Conservation (phyloP, 2,888 invertebrate genomes). For the Eurois occulta region DNA sequence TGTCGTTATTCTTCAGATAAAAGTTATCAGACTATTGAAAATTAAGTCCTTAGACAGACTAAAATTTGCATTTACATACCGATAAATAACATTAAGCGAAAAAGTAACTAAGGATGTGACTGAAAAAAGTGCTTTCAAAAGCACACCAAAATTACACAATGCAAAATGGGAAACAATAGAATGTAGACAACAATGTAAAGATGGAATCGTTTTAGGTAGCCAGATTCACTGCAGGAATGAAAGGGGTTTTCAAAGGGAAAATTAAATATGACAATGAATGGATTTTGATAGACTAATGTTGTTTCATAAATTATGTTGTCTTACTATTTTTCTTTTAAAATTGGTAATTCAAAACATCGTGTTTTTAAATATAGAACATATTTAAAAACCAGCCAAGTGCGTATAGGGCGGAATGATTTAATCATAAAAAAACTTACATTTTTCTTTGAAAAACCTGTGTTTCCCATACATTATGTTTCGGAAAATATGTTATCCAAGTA, state of each 20-base stretch:
- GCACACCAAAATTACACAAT: conserved; percentile 39
- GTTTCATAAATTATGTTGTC: conserved; percentile 15
- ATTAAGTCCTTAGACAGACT: not conserved
- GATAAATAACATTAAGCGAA: not conserved
- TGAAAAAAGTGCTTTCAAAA: conserved; percentile 27
- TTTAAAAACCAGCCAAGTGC: too few species aligned
- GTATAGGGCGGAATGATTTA: too few species aligned
- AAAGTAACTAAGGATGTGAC: not conserved
- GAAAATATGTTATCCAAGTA: too few species aligned
- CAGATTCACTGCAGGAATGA: conserved; percentile 35
- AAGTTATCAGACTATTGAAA: not conserved
- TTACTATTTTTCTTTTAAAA: not conserved
- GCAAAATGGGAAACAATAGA: conserved; percentile 55
- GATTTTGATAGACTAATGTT: conserved; percentile 23
- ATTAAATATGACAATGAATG: conserved; percentile 31
- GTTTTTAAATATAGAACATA: too few species aligned
- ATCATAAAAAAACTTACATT: too few species aligned
- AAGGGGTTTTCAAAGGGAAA: conserved; percentile 40
- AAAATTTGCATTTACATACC: not conserved
- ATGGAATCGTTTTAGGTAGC: conserved; percentile 45
- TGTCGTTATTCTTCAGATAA: not conserved
- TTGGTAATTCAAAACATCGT: not conserved
- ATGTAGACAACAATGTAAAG: conserved; percentile 48
- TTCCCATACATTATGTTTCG: too few species aligned
- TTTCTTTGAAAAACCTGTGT: too few species aligned